Base-by-base conservation (phyloP, 1,140 invertebrate species). In the Hermatobates lingyangjiaoensis region DNA sequence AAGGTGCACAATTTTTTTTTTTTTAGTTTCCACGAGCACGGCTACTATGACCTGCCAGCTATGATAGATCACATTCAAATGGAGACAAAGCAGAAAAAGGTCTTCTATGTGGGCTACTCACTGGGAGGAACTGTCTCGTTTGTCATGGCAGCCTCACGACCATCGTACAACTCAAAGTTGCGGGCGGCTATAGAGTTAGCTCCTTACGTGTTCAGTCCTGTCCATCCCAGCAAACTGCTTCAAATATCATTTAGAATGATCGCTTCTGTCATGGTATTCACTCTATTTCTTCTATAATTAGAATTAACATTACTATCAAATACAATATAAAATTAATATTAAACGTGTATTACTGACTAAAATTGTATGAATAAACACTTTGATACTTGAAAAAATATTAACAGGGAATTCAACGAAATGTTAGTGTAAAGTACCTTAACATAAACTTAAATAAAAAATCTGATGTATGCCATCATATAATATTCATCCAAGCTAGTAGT, bases 21-120 rank as follows among this genome's bases (percentile, higher is more conserved):
- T 53, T 47, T 34, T 60, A 79, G 74, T 52, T 75, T 68, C 60
- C 72, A 81, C 57, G 75, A 83, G 62, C 77, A 80, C 70, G 77
- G 74, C 4, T 58, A 62, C 4, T 74, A 75, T 55, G 83, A 87
- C 60, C 54, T 81, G 20, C 78, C 82, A 26, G 75, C 80, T 0
- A 72, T 76, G 60, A 71, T 87, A 20, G 73, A 82, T 57, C 73
- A 73, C 53, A 68, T 81, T 3, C 56, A 82, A 25, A 70, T 72
- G 34, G 51, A 50, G 12, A 74, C 73, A 1, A 62, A 62, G 2
- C 69, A 74, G 47, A 60, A 58, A 28, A 74, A 72, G 1, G 48
- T 78, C 1, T 64, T 71, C 46, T 83, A 71, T 59, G 55, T 73
- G 20, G 72, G 73, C 23, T 70, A 74, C 59, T 74, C 72, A 21